Conservation (phyloP, 1,140 invertebrate species). For the Glossosoma conforme region DNA sequence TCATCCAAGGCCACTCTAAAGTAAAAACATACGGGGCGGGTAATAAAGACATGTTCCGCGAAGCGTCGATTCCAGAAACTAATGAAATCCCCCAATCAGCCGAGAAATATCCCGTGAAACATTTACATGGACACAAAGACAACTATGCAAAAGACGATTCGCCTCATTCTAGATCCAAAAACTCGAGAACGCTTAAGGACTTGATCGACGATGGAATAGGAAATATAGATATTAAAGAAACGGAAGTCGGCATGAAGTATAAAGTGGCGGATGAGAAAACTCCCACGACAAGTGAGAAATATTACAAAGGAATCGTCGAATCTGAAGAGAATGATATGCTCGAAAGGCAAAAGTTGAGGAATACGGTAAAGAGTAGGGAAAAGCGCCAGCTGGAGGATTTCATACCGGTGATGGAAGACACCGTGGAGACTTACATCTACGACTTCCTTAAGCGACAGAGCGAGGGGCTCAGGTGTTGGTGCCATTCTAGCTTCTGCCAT, state of each 20-base stretch:
- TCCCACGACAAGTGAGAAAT: constrained; percentile 48
- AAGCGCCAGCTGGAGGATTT: constrained; percentile 42
- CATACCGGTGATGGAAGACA: constrained; percentile 41
- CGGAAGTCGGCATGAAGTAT: constrained; percentile 51
- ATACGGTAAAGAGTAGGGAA: constrained; percentile 32
- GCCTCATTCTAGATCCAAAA: constrained; percentile 21
- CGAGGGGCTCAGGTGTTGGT: constrained; percentile 38
- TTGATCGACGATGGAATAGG: constrained; percentile 35
- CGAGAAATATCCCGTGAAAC: constrained; percentile 43
- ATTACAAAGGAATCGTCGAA: constrained; percentile 55
- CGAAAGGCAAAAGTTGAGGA: constrained; percentile 34
- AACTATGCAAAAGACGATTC: constrained; percentile 33
- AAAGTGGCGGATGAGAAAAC: constrained; percentile 48
- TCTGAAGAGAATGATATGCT: constrained; percentile 44
- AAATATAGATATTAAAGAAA: constrained; percentile 50
- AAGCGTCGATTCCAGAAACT: constrained; percentile 44
- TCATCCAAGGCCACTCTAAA: constrained; percentile 78
- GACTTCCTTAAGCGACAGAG: constrained; percentile 40
- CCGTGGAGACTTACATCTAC: constrained; percentile 40
- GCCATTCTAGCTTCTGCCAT: constrained; percentile 40
- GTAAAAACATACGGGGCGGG: constrained; percentile 73
- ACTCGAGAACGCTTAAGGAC: constrained; percentile 25
- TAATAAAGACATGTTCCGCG: constrained; percentile 43
- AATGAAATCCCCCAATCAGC: constrained; percentile 45
- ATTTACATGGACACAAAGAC: constrained; percentile 49